phyloP scores from a whole-genome alignment of 2,888 invertebrate genomes.

The Xiphydria camelus region DNA sequence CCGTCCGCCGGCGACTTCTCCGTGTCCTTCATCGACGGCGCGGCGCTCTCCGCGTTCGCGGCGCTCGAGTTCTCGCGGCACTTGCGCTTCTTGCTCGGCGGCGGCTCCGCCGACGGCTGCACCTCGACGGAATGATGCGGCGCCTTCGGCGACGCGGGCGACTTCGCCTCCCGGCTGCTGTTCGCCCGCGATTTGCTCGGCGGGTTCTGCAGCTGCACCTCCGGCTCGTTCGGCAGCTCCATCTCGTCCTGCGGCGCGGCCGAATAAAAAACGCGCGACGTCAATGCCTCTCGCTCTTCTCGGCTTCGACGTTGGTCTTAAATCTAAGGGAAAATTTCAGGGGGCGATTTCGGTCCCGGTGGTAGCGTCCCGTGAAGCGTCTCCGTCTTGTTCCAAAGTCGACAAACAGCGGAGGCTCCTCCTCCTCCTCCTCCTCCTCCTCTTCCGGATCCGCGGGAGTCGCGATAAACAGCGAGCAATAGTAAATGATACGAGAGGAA shows the following conservation, averaged over 20 bases:
- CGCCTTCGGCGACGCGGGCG: slow-evolving; percentile 49
- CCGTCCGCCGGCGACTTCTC: slow-evolving; percentile 33
- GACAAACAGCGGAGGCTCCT: too few relatives aligned
- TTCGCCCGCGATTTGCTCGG: slow-evolving; percentile 45
- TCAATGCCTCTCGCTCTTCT: too few relatives aligned
- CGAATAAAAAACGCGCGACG: too few relatives aligned
- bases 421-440: too few relatives aligned
- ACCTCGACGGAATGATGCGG: slow-evolving; percentile 47
- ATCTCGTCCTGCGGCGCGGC: slow-evolving; percentile 55
- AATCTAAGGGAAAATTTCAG: too few relatives aligned
- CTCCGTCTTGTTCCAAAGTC: too few relatives aligned
- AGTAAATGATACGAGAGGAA: too few relatives aligned
- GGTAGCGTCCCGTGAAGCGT: too few relatives aligned
- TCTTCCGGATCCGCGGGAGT: too few relatives aligned
- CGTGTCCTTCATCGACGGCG: slow-evolving; percentile 12
- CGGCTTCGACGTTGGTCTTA: too few relatives aligned
- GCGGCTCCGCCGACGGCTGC: slow-evolving; percentile 43
- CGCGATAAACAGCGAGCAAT: too few relatives aligned
- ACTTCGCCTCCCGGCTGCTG: slow-evolving; percentile 41
- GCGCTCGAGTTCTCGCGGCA: slow-evolving; percentile 45
- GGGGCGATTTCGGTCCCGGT: too few relatives aligned
- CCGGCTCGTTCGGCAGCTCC: slow-evolving; percentile 55
- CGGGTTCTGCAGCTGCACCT: slow-evolving; percentile 53
- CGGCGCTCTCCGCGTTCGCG: slow-evolving; percentile 41
- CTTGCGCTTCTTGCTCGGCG: slow-evolving; percentile 54